phyloP scores from a whole-genome alignment of 2,113 vertebrate genomes.

The Dasyurus viverrinus region DNA sequence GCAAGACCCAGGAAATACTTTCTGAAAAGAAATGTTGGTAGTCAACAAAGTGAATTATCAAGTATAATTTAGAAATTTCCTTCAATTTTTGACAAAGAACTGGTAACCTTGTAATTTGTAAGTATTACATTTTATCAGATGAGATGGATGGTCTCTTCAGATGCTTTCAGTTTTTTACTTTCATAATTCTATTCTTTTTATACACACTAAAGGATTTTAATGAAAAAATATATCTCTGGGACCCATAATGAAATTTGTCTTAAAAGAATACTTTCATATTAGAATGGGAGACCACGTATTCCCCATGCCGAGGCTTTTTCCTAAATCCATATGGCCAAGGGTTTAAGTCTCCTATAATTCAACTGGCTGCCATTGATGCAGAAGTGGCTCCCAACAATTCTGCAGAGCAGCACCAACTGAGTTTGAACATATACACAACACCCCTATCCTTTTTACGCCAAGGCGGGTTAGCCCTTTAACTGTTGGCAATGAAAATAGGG shows the following conservation, averaged over 20 bases:
- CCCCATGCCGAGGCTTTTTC: conserved; percentile 3
- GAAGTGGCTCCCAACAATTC: conserved; percentile 49
- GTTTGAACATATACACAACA: conserved; percentile 50
- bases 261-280: conserved; percentile 48
- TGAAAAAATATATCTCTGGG: conserved; percentile 31
- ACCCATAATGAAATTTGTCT: conserved; percentile 39
- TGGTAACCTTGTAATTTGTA: conserved; percentile 46
- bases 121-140: conserved; percentile 50
- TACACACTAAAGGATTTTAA: conserved; percentile 49
- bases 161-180: conserved; percentile 44
- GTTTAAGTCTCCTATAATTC: conserved; percentile 51
- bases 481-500: conserved; percentile 68
- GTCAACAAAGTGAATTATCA: conserved; percentile 16
- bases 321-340: conserved; percentile 39
- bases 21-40: background rate
- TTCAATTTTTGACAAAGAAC: conserved; percentile 51
- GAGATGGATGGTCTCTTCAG: conserved; percentile 7
- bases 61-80: conserved; percentile 64
- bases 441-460: conserved; percentile 63
- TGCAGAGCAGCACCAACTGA: conserved; percentile 54
- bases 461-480: conserved; percentile 72
- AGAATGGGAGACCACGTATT: conserved; percentile 44
- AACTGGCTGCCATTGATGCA: conserved; percentile 43
- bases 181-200: conserved; percentile 45
- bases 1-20: conserved; percentile 47